Evolutionary conservation across 2,888 invertebrate species (phyloP).

Genomic region (Alloplasta piceator): DNA sequence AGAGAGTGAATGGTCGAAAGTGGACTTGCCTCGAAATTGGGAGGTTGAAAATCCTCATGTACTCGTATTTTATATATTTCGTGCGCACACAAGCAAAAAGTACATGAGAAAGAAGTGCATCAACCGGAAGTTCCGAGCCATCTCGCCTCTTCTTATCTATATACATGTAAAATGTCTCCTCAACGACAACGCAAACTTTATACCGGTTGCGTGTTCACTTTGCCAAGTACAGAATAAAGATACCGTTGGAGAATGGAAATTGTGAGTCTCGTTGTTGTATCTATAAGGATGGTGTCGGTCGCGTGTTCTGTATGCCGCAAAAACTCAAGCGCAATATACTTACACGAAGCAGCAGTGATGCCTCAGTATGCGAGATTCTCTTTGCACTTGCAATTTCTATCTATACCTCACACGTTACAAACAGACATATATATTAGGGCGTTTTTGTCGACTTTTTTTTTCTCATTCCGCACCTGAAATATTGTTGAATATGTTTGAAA

Average conservation of each 20-base stretch:
- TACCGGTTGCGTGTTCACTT: conserved; percentile 62
- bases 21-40: too few relatives aligned
- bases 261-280: conserved; percentile 35
- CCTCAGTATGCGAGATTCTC: conserved; percentile 52
- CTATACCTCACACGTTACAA: neutral
- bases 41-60: neutral
- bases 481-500: too few relatives aligned
- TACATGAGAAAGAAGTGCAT: conserved; percentile 40
- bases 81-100: conserved; percentile 51
- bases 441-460: too few relatives aligned
- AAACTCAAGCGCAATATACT: conserved; percentile 37
- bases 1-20: too few relatives aligned
- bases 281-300: conserved; percentile 2
- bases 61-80: conserved; percentile 17
- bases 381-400: conserved; percentile 45
- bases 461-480: too few relatives aligned
- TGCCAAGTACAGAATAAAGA: conserved; percentile 66
- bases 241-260: conserved; percentile 39
- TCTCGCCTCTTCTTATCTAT: conserved; percentile 20
- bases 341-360: conserved; percentile 39
- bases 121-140: conserved; percentile 65
- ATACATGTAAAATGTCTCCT: conserved; percentile 17
- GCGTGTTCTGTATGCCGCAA: conserved; percentile 26
- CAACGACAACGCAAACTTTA: conserved; percentile 65
- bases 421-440: neutral